Conservation (phyloP, 1,140 invertebrate species). For the Caenorhabditis remanei region DNA sequence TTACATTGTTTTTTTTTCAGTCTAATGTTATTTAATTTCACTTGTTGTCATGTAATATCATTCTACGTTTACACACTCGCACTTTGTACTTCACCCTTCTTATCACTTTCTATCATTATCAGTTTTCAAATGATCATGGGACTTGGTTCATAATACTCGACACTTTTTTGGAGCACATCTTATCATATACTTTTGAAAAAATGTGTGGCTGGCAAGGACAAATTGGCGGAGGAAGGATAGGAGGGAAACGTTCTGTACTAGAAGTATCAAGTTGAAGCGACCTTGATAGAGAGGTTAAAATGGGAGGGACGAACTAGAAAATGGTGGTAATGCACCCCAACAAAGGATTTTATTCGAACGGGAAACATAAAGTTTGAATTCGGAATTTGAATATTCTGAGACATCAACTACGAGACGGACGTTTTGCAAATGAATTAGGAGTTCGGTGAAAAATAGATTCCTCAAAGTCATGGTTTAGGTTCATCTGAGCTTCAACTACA, state of each 20-base stretch:
- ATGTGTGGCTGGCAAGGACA: constrained; percentile 6
- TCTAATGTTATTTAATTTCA: not conserved
- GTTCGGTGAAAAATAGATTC: too few relatives aligned
- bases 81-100: constrained; percentile 41
- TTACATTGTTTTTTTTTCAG: constrained; percentile 14
- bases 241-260: not conserved
- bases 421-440: too few relatives aligned
- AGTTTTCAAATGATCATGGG: constrained; percentile 33
- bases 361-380: not conserved
- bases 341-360: constrained; percentile 6
- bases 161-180: not conserved
- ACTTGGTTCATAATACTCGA: not conserved
- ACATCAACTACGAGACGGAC: too few relatives aligned
- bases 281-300: constrained; percentile 39
- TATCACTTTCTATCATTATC: constrained; percentile 9
- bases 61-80: constrained; percentile 8
- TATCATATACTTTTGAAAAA: not conserved
- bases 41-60: not conserved
- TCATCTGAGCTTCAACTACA: too few relatives aligned
- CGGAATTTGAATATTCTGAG: too few relatives aligned
- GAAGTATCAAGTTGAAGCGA: not conserved
- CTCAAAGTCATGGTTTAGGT: too few relatives aligned
- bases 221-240: too few relatives aligned
- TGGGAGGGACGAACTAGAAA: constrained; percentile 11
- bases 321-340: not conserved